A percentile compares a stretch with the other conserved stretches of the same genome.
Conservation (phyloP, 2,888 invertebrate genomes). For the Drosophila histrio region DNA sequence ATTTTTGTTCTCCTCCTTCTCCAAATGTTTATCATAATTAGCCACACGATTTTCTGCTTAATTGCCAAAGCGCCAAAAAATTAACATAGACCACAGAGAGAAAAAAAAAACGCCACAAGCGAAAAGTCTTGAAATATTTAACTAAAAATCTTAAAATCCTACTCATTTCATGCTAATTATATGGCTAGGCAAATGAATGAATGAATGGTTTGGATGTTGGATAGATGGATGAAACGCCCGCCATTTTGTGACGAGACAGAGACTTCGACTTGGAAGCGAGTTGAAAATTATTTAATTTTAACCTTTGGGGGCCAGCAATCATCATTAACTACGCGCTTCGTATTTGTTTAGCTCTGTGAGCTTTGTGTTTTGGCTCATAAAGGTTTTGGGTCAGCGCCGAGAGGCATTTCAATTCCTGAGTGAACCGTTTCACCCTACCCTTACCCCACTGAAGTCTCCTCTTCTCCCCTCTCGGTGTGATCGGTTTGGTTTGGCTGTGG, state of each 20-base stretch:
- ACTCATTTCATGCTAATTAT: slow-evolving; percentile 82
- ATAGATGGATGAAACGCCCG: slow-evolving; percentile 63
- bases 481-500: slow-evolving; percentile 11
- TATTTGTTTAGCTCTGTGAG: slow-evolving; percentile 60
- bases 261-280: slow-evolving; percentile 38
- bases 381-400: slow-evolving; percentile 76
- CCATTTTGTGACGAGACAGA: slow-evolving; percentile 60
- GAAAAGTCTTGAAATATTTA: slow-evolving; percentile 58
- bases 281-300: slow-evolving; percentile 78
- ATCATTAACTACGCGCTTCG: slow-evolving; percentile 77
- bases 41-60: slow-evolving; percentile 76
- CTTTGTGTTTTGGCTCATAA: slow-evolving; percentile 47
- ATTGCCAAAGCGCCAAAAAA: slow-evolving; percentile 75
- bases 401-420: slow-evolving; percentile 51
- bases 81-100: slow-evolving; percentile 55
- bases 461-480: not conserved
- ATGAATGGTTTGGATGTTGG: slow-evolving; percentile 38
- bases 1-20: slow-evolving; percentile 26
- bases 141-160: slow-evolving; percentile 69
- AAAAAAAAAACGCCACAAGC: slow-evolving; percentile 59
- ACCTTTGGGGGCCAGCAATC: slow-evolving; percentile 81
- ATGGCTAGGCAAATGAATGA: slow-evolving; percentile 69
- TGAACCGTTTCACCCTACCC: slow-evolving; percentile 53
- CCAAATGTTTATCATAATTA: slow-evolving; percentile 74
- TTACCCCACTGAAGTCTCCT: slow-evolving; percentile 9